A percentile compares a stretch with the other conserved stretches of the same genome.
phyloP scores from a whole-genome alignment of 2,888 invertebrate species.

The Colostygia pectinataria region DNA sequence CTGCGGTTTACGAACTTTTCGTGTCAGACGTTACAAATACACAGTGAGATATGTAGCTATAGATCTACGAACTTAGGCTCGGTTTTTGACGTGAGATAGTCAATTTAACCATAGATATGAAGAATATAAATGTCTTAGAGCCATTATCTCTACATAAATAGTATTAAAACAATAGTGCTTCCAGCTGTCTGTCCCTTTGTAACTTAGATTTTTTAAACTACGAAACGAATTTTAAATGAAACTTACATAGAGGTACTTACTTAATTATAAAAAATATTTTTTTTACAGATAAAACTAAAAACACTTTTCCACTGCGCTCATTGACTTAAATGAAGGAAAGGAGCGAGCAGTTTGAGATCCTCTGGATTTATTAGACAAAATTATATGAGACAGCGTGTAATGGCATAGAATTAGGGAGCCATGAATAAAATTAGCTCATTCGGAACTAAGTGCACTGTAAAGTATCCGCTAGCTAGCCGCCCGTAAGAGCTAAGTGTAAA shows the following conservation, averaged over 20 bases:
- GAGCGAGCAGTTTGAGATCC: conserved; percentile 31
- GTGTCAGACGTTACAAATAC: not conserved
- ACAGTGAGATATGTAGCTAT: not conserved
- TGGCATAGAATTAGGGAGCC: conserved; percentile 28
- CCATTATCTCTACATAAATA: too few species aligned
- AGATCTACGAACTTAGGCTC: not conserved
- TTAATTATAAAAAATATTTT: too few species aligned
- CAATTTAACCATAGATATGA: too few species aligned
- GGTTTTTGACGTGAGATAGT: too few species aligned
- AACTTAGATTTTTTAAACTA: too few species aligned
- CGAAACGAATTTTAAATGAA: too few species aligned
- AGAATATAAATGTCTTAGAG: too few species aligned
- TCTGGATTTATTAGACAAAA: conserved; percentile 26
- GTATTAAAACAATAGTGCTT: too few species aligned
- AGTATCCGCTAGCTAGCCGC: conserved; percentile 13
- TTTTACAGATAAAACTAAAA: too few species aligned
- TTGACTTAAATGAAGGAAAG: conserved; percentile 36
- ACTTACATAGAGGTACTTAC: too few species aligned
- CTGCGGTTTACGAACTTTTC: conserved; percentile 21
- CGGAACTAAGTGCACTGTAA: conserved; percentile 23
- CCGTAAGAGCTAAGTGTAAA: conserved; percentile 2
- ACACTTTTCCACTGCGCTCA: conserved; percentile 20
- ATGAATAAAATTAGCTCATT: conserved; percentile 37
- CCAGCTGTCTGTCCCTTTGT: too few species aligned
- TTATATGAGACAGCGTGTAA: conserved; percentile 27